Base-by-base conservation (phyloP, 2,113 vertebrate genomes). In the Nycticorax nycticorax region DNA sequence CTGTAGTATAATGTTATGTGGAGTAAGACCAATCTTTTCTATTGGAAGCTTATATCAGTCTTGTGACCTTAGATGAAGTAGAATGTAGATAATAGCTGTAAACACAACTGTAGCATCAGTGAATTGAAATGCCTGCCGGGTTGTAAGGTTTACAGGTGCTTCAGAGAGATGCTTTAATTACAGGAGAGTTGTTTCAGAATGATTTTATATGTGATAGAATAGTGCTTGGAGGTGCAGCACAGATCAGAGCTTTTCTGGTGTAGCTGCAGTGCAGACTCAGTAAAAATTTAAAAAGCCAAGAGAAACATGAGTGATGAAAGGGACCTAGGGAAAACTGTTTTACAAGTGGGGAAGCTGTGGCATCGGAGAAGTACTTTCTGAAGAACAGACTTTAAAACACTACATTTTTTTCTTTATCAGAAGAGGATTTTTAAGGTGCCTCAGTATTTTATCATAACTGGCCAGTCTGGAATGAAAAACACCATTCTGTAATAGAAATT, bases 241-340 rank as follows among this genome's bases (percentile, higher is more conserved):
- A 39, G 87, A 92, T 94, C 74, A 82, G 85, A 76, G 69, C 62
- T 64, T 92, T 94, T 64, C 81, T 93, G 47, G 15, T 57, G 28
- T 66, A 88, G 71, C 74, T 89, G 86, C 64, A 77, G 45, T 74
- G 87, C 66, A 94, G 89, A 47, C 66, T 85, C 57, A 33, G 84
- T 94, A 87, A 94, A 92, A 95, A 72, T 72, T 92, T 75, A 32
- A 95, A 89, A 91, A 92, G 85, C 33, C 48, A 62, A 55, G 80
- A 87, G 68, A 80, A 91, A 84, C 10, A 5, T 10, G 39, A 92
- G 56, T 67, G 62, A 24, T 94, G 39, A 93, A 89, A 91, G 89
- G 55, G 48, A 96, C 21, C 68, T 7, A 28, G 4, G 9, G 47
- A 87, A 77, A 94, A 63, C 18, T 35, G 21, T 69, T 63, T 86